phyloP scores from a whole-genome alignment of 2,797 vertebrate genomes.

The Phaenicophaeus curvirostris region DNA sequence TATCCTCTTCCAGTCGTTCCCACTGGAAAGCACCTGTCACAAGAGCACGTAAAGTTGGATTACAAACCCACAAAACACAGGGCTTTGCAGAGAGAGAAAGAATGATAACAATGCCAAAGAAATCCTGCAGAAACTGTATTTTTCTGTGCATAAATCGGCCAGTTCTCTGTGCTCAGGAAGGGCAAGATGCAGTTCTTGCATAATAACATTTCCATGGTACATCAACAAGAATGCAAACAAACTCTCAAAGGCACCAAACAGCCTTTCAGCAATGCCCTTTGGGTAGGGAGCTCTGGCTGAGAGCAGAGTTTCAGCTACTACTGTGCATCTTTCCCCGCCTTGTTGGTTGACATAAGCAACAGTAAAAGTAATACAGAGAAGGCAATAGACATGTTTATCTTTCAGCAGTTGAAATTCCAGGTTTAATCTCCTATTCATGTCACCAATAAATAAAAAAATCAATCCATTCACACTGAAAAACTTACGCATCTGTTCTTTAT shows the following conservation, averaged over 20 bases:
- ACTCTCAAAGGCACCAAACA: not conserved
- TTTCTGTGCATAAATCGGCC: not conserved
- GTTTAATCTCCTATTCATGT: not conserved
- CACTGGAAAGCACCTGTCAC: conserved; percentile 90
- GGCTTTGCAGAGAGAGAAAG: not conserved
- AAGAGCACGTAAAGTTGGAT: not conserved
- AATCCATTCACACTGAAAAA: not conserved
- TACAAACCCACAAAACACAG: not conserved
- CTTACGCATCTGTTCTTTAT: not conserved
- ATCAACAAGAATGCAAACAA: not conserved
- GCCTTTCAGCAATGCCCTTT: not conserved
- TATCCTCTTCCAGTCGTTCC: conserved; percentile 89
- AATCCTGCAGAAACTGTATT: not conserved
- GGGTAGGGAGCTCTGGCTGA: not conserved
- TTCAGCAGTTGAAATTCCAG: not conserved
- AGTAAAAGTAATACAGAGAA: not conserved
- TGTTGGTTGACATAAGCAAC: not conserved
- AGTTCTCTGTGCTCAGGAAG: not conserved
- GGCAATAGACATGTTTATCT: not conserved
- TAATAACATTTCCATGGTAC: not conserved
- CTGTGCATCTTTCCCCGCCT: not conserved
- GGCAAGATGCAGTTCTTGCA: not conserved
- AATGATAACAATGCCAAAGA: fast-evolving
- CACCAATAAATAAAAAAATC: not conserved
- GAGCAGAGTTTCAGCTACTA: not conserved